Evolutionary conservation across 2,797 vertebrate genomes (phyloP).

Genomic region (Petrocephalus schoutedeni): DNA sequence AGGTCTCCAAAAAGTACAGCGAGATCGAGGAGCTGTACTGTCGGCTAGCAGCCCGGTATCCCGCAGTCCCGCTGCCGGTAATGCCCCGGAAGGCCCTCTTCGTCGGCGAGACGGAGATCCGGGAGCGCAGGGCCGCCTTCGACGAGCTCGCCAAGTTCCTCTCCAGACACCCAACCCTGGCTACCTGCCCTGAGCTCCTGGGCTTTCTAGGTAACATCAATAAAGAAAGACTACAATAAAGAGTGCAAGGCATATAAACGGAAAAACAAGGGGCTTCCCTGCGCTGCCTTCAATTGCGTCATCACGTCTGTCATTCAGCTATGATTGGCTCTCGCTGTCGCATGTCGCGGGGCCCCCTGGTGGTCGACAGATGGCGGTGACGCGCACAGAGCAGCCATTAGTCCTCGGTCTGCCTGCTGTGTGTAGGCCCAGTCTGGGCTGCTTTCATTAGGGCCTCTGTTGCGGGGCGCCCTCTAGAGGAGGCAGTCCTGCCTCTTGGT

Average conservation of each 20-base stretch:
- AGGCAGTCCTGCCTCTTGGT: neutral
- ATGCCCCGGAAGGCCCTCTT: slow-evolving; percentile 76
- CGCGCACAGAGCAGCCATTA: too few relatives aligned
- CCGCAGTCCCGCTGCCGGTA: slow-evolving; percentile 55
- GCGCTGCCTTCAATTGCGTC: too few relatives aligned
- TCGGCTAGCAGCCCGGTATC: slow-evolving; percentile 56
- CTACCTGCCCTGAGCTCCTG: slow-evolving; percentile 63
- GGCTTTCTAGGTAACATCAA: slow-evolving; percentile 64
- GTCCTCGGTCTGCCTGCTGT: neutral
- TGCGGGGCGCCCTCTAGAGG: neutral
- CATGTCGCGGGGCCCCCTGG: neutral
- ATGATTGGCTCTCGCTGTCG: neutral
- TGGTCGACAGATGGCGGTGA: neutral
- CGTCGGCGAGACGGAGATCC: slow-evolving; percentile 72
- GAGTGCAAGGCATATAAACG: neutral
- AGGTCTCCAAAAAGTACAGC: slow-evolving; percentile 80
- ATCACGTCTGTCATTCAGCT: neutral
- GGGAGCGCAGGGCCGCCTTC: slow-evolving; percentile 63
- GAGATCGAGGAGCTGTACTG: slow-evolving; percentile 75
- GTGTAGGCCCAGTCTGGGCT: neutral
- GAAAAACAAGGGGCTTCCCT: neutral
- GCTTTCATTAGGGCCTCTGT: neutral
- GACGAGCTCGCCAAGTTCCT: slow-evolving; percentile 68
- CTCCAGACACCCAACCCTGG: slow-evolving; percentile 60
- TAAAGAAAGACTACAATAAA: neutral